Conservation (phyloP, 2,888 invertebrate species). For the Eledona agricola region DNA sequence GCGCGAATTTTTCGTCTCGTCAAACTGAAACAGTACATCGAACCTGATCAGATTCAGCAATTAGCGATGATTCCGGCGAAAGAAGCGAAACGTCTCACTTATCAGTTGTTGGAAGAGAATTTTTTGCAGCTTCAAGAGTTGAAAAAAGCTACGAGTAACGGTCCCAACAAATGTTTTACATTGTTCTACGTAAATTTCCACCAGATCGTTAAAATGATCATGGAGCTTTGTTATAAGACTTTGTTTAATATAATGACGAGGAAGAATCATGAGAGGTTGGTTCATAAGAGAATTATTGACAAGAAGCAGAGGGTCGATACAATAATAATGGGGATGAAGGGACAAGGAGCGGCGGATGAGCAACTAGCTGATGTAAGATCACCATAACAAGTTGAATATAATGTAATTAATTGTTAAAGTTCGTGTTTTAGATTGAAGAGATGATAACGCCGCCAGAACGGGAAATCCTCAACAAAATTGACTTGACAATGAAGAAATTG, state of each 20-base stretch:
- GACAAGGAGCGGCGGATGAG: conserved; percentile 79
- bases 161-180: conserved; percentile 82
- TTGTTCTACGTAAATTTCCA: conserved; percentile 78
- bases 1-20: conserved; percentile 89
- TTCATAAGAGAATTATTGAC: conserved; percentile 82
- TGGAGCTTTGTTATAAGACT: conserved; percentile 77
- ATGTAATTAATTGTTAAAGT: conserved; percentile 18
- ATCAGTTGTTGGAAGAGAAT: conserved; percentile 84
- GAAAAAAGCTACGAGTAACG: conserved; percentile 56
- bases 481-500: conserved; percentile 78
- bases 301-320: conserved; percentile 87
- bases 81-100: conserved; percentile 89
- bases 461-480: conserved; percentile 77
- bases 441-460: conserved; percentile 88
- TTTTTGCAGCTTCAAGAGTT: conserved; percentile 77
- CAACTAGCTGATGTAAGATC: conserved; percentile 79
- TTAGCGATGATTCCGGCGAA: conserved; percentile 93
- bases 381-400: neutral
- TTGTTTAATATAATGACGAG: conserved; percentile 75
- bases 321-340: conserved; percentile 80
- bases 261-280: conserved; percentile 70
- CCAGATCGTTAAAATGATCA: conserved; percentile 73
- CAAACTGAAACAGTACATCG: conserved; percentile 80
- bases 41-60: conserved; percentile 92
- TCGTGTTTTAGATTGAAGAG: conserved; percentile 73